These are phyloP conservation scores for Stenichneumon culpator DNA, from an alignment of 2,888 invertebrate species.

Conservation along the genomic window DNA sequence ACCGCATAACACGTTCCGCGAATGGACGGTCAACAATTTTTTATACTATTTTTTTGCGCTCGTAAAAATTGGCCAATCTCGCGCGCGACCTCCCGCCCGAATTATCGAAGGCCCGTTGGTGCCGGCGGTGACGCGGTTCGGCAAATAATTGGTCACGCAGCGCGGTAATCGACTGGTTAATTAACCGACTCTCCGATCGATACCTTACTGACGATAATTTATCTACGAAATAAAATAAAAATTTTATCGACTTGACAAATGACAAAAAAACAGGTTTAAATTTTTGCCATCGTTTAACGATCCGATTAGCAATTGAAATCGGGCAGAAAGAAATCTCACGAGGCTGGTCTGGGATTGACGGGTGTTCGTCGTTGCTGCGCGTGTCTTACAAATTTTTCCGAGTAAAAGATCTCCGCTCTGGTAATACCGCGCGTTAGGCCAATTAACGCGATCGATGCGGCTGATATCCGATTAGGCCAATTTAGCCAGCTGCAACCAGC, in stretches of 20 bases:
- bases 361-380: not conserved
- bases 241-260: no score
- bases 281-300: not conserved
- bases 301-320: not conserved
- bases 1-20: constrained; percentile 15
- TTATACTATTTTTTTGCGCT: not conserved
- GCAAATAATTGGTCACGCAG: no score
- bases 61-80: constrained; percentile 25
- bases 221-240: no score
- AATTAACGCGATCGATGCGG: constrained; percentile 66
- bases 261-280: not conserved
- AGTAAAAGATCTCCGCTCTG: constrained; percentile 41
- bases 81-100: not conserved
- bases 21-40: constrained; percentile 3
- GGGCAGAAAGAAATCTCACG: not conserved
- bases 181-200: no score
- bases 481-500: constrained; percentile 50
- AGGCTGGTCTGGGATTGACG: not conserved
- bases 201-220: no score
- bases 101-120: not conserved
- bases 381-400: constrained; percentile 41
- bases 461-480: constrained; percentile 65
- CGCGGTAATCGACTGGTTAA: no score
- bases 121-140: not conserved
- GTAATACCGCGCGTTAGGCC: constrained; percentile 33